Conservation (phyloP, 2,888 invertebrate species). For the Rhingia campestris region DNA sequence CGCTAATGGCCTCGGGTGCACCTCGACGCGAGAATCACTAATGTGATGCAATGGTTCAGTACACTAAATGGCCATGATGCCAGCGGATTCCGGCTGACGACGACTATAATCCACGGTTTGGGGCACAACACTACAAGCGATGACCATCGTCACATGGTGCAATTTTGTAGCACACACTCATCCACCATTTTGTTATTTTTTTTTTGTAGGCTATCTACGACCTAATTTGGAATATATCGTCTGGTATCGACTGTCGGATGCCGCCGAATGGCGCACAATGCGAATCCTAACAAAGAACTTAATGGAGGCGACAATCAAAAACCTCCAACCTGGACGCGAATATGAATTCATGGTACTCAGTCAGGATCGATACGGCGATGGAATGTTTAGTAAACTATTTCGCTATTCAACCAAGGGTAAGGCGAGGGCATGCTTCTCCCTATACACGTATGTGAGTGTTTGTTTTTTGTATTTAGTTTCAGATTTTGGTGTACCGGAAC, state of each 20-base stretch:
- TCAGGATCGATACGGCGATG: conserved; percentile 93
- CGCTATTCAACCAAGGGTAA: conserved; percentile 88
- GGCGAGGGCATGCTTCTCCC: conserved; percentile 44
- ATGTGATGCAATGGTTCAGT: conserved; percentile 57
- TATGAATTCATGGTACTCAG: conserved; percentile 96
- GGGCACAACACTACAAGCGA: not conserved
- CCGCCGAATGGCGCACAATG: conserved; percentile 92
- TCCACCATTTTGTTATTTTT: conserved; percentile 8
- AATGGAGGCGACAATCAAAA: conserved; percentile 90
- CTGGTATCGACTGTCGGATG: conserved; percentile 91
- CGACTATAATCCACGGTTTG: conserved; percentile 9
- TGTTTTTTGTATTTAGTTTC: conserved; percentile 34
- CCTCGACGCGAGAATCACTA: conserved; percentile 46
- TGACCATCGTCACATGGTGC: not conserved
- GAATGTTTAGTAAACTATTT: conserved; percentile 93
- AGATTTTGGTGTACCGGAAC: conserved; percentile 69
- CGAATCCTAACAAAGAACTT: conserved; percentile 88
- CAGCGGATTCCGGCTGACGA: conserved; percentile 43
- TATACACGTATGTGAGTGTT: not conserved
- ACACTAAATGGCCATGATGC: conserved; percentile 37
- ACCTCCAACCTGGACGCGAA: conserved; percentile 88
- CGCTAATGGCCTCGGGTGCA: conserved; percentile 60
- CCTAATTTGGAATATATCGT: conserved; percentile 91
- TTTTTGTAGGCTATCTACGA: conserved; percentile 86
- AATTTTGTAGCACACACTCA: conserved; percentile 37